Percentiles rank a stretch among this genome's conserved stretches.
phyloP scores from a whole-genome alignment of 2,888 invertebrate genomes.

The Pasiphila rectangulata region DNA sequence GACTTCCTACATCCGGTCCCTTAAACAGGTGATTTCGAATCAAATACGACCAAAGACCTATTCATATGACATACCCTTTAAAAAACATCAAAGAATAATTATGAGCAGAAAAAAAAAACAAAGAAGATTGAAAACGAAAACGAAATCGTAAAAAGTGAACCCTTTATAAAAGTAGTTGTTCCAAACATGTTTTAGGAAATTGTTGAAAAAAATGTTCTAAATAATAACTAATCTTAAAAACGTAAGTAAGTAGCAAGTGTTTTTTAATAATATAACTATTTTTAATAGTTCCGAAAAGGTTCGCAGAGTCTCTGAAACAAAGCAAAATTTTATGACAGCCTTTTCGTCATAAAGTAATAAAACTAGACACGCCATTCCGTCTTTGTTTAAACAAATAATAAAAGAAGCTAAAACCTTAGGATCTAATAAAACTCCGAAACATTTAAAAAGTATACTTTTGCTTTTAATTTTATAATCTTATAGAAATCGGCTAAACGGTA shows the following conservation, averaged over 20 bases:
- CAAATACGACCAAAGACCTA: conserved; percentile 45
- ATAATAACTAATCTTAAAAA: background rate
- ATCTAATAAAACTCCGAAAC: conserved; percentile 29
- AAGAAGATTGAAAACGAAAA: conserved; percentile 54
- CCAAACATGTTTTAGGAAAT: too few species aligned
- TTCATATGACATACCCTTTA: conserved; percentile 64
- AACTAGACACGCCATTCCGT: conserved; percentile 29
- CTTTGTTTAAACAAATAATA: conserved; percentile 21
- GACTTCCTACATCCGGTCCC: conserved; percentile 67
- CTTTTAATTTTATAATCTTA: conserved; percentile 3
- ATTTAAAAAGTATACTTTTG: conserved; percentile 15
- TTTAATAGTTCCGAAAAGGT: background rate
- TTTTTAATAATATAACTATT: background rate
- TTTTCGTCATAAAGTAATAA: conserved; percentile 38
- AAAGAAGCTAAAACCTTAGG: conserved; percentile 19
- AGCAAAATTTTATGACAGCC: conserved; percentile 35
- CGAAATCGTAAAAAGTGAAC: conserved; percentile 43
- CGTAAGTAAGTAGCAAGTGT: background rate
- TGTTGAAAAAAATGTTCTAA: background rate
- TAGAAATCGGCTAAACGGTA: conserved; percentile 7
- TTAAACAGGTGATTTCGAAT: conserved; percentile 59
- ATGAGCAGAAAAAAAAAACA: conserved; percentile 39
- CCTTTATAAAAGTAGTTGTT: too few species aligned
- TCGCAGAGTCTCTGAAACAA: conserved; percentile 38
- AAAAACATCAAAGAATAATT: conserved; percentile 47